phyloP scores from a whole-genome alignment of 2,797 vertebrate species.

The Heteromormyrus szaboi region DNA sequence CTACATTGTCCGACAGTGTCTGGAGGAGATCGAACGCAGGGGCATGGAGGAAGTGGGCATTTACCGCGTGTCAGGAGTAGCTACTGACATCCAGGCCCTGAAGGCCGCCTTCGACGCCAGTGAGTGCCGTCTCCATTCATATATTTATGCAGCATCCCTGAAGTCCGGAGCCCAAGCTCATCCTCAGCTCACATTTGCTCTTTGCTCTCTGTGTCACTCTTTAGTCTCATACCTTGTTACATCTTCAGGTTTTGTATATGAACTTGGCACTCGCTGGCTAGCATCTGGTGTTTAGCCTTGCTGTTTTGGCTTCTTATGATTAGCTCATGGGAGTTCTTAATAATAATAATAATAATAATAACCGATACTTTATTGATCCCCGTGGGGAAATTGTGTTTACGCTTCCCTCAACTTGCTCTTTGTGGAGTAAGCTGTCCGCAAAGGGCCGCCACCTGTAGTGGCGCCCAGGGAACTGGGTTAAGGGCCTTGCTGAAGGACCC shows the following conservation, averaged over 20 bases:
- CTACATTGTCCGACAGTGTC: slow-evolving; percentile 93
- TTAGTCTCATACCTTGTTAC: neutral
- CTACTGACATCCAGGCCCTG: slow-evolving; percentile 92
- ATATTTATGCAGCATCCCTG: neutral
- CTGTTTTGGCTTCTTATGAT: neutral
- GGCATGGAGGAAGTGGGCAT: slow-evolving; percentile 98
- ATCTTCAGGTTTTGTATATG: neutral
- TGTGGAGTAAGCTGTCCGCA: too few relatives aligned
- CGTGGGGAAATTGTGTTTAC: too few relatives aligned
- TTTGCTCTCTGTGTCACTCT: neutral
- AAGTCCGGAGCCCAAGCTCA: neutral
- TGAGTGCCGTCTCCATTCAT: slow-evolving; percentile 59
- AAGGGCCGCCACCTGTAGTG: too few relatives aligned
- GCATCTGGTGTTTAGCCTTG: neutral
- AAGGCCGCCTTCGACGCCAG: slow-evolving; percentile 95
- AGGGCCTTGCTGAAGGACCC: too few relatives aligned
- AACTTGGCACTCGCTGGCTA: neutral
- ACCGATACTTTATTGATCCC: too few relatives aligned
- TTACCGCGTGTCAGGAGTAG: slow-evolving; percentile 92
- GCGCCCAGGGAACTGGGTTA: too few relatives aligned
- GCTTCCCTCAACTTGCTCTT: too few relatives aligned
- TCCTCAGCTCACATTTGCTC: neutral
- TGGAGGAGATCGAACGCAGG: slow-evolving; percentile 94
- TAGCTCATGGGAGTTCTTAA: neutral
- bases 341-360: too few relatives aligned